Evolutionary conservation across 2,888 invertebrate species (phyloP).

Genomic region (Eupithecia vulgata): DNA sequence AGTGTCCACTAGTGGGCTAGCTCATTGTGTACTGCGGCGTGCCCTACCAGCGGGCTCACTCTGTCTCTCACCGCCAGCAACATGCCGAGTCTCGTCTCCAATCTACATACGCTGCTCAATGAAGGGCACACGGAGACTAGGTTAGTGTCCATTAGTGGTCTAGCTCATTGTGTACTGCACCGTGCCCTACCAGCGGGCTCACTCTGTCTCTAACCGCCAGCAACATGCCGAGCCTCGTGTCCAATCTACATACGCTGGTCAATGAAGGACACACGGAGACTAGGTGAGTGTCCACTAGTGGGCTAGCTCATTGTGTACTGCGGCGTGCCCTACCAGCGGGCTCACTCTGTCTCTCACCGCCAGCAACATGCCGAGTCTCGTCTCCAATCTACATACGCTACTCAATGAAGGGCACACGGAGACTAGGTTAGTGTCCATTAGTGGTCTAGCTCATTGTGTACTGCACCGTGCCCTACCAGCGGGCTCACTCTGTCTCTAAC

Average conservation of each 20-base stretch:
- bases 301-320: conserved; percentile 62
- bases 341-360: conserved; percentile 43
- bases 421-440: conserved; percentile 14
- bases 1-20: not conserved
- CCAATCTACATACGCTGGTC: conserved; percentile 69
- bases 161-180: no score
- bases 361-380: conserved; percentile 57
- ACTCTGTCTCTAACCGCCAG: conserved; percentile 45
- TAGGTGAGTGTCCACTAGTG: conserved; percentile 7
- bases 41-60: conserved; percentile 38
- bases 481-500: conserved; percentile 43
- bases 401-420: conserved; percentile 56
- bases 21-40: conserved; percentile 72
- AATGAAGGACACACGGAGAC: conserved; percentile 52
- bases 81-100: conserved; percentile 65
- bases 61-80: conserved; percentile 45
- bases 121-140: conserved; percentile 45
- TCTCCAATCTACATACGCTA: conserved; percentile 69
- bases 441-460: no score
- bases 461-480: conserved; percentile 73
- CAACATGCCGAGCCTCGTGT: conserved; percentile 60
- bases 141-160: no score
- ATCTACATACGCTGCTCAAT: conserved; percentile 69
- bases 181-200: conserved; percentile 37
- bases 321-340: conserved; percentile 57